Evolutionary conservation across 2,113 vertebrate species (phyloP).

Genomic region (Orthochromis indermauri): DNA sequence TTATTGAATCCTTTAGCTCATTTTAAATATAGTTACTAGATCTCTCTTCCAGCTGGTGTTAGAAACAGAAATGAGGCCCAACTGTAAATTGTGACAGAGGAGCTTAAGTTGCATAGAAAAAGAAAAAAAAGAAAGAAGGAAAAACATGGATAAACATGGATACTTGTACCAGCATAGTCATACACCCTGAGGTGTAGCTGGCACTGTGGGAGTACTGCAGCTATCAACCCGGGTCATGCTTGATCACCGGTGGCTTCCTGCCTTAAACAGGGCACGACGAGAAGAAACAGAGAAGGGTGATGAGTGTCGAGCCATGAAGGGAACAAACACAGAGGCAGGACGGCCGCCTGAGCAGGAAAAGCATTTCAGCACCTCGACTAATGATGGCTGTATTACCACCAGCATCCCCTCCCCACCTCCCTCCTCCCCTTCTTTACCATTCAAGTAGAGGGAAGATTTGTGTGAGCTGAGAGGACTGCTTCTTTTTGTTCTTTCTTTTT

Average conservation of each 20-base stretch:
- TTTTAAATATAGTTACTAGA: neutral
- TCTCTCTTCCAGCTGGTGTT: neutral
- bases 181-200: neutral
- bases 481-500: neutral
- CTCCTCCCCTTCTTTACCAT: neutral
- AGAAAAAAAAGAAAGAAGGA: neutral
- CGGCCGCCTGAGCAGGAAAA: conserved; percentile 58
- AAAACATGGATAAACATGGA: neutral
- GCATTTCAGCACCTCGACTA: conserved; percentile 63
- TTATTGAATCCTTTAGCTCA: neutral
- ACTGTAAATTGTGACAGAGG: neutral
- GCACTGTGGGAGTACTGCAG: neutral
- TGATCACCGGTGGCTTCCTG: conserved; percentile 36
- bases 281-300: conserved; percentile 21
- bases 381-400: conserved; percentile 54
- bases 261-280: neutral
- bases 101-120: neutral
- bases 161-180: neutral
- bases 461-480: neutral
- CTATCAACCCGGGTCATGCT: conserved; percentile 7
- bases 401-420: neutral
- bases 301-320: conserved; percentile 48
- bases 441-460: neutral
- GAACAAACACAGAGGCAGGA: conserved; percentile 56
- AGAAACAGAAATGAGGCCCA: neutral